phyloP scores from a whole-genome alignment of 64 coral and sea anemone genomes.

The Stylophora pistillata region DNA sequence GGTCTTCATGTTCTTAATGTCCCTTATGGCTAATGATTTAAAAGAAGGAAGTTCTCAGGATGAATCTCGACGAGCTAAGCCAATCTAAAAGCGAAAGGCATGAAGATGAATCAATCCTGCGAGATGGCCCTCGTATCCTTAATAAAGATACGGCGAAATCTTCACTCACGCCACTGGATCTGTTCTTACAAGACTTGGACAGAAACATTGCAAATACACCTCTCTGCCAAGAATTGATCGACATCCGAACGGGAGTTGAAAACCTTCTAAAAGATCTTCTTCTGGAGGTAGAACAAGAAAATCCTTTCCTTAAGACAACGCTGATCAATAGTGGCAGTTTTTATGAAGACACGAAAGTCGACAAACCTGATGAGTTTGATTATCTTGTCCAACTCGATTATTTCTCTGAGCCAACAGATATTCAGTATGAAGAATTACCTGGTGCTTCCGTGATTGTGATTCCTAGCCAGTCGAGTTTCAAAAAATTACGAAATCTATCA shows the following conservation, averaged over 20 bases:
- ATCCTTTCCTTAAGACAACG: constrained; percentile 25
- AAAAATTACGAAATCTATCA: no score
- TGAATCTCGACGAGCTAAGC: no score
- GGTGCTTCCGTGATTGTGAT: neutral
- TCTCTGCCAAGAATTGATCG: constrained; percentile 10
- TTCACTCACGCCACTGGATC: neutral
- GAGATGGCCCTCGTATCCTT: no score
- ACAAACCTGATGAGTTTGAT: constrained; percentile 46
- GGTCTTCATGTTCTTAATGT: no score
- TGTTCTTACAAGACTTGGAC: constrained; percentile 25
- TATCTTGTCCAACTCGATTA: constrained; percentile 29
- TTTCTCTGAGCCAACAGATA: neutral
- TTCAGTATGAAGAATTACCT: neutral
- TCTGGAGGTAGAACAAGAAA: neutral
- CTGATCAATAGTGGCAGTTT: constrained; percentile 56
- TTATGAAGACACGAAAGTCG: constrained; percentile 46
- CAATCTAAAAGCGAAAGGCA: no score
- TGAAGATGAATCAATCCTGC: no score
- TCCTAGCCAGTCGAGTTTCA: neutral
- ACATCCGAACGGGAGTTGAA: constrained; percentile 21
- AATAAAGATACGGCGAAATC: no score
- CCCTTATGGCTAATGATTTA: no score
- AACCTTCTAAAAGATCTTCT: constrained; percentile 21
- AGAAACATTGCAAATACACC: neutral
- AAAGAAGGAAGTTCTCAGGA: no score